Evolutionary conservation across 1,140 invertebrate species (phyloP).

Genomic region (Heliothis virescens): DNA sequence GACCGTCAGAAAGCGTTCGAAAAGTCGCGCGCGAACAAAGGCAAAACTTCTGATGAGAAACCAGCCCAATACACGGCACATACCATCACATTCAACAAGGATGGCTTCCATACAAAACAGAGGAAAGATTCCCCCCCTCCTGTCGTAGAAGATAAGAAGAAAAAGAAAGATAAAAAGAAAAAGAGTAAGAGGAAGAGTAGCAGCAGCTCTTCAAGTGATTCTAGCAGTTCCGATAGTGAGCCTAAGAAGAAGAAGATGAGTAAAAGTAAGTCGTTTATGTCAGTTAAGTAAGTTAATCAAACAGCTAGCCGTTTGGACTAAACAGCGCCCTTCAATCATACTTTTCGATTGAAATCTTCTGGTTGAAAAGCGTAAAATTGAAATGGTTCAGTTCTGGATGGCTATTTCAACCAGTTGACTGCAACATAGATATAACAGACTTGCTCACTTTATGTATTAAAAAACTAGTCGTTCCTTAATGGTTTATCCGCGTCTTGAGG

Average conservation of each 20-base stretch:
- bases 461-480: no score
- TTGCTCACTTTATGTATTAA: no score
- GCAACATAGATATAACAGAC: no score
- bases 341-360: no score
- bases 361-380: no score
- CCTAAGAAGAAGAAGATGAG: constrained; percentile 84
- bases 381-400: no score
- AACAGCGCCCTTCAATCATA: no score
- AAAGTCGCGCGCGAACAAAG: constrained; percentile 66
- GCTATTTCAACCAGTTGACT: no score
- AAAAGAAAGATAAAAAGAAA: constrained; percentile 88
- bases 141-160: constrained; percentile 80
- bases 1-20: constrained; percentile 92
- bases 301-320: no score
- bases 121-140: constrained; percentile 72
- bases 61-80: constrained; percentile 73
- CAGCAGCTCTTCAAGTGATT: constrained; percentile 84
- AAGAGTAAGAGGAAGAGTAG: constrained; percentile 86
- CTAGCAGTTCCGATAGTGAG: constrained; percentile 84
- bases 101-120: constrained; percentile 80
- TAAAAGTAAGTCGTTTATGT: not conserved
- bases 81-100: constrained; percentile 82
- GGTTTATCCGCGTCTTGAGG: no score
- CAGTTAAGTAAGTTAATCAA: no score
- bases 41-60: constrained; percentile 62